Evolutionary conservation across 2,888 invertebrate genomes (phyloP).

Genomic region (Plagodis pulveraria): DNA sequence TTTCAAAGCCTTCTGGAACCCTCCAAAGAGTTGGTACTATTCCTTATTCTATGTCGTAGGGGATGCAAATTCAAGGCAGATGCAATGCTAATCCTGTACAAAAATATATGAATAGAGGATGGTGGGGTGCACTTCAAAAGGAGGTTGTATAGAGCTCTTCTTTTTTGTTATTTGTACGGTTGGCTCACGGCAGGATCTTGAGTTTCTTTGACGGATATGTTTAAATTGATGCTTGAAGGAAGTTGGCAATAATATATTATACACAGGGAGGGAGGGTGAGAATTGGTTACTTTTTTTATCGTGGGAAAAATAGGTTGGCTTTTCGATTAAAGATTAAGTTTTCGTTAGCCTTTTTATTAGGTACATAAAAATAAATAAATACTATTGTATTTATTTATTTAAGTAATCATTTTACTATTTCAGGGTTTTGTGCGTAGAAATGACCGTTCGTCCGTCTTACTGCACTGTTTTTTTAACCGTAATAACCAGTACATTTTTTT

Average conservation of each 20-base stretch:
- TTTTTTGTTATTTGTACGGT: conserved; percentile 15
- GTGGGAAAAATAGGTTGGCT: no score
- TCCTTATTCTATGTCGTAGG: conserved; percentile 10
- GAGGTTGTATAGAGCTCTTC: conserved; percentile 23
- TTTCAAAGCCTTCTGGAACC: conserved; percentile 12
- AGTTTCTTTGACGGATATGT: conserved; percentile 6
- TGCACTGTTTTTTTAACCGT: no score
- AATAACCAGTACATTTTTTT: no score
- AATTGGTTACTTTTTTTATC: no score
- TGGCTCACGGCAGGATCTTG: not conserved
- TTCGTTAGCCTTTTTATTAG: no score
- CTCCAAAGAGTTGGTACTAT: conserved; percentile 14
- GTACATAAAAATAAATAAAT: no score
- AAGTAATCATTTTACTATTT: no score
- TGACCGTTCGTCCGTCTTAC: no score
- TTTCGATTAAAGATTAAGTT: no score
- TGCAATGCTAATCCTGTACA: conserved; percentile 45
- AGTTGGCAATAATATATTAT: not conserved
- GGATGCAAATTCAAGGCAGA: conserved; percentile 45
- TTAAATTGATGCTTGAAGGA: not conserved
- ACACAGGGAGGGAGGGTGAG: not conserved
- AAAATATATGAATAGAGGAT: conserved; percentile 46
- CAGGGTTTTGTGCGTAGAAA: no score
- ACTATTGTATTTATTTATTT: no score
- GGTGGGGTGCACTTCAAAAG: conserved; percentile 42